phyloP scores from a whole-genome alignment of 2,797 vertebrate genomes.

The Heteromormyrus szaboi region DNA sequence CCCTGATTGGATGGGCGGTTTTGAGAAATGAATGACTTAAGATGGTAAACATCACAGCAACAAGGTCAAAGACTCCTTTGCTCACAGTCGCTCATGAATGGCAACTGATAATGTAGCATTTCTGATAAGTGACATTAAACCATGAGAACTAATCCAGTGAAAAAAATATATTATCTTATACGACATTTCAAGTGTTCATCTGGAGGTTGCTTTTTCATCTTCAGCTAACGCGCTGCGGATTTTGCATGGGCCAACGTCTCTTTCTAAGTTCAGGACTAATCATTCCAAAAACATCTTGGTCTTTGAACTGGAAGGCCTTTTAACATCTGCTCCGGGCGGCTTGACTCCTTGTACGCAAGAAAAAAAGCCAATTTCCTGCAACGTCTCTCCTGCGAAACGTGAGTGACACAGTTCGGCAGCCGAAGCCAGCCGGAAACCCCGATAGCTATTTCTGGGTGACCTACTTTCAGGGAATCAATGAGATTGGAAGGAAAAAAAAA shows the following conservation, averaged over 20 bases:
- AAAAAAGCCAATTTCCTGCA: slow-evolving; percentile 11
- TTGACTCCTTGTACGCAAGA: neutral
- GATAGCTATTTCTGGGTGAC: slow-evolving; percentile 26
- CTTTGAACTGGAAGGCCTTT: neutral
- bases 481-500: neutral
- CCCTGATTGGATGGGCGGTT: neutral
- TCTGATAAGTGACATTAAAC: neutral
- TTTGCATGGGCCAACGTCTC: neutral
- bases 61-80: neutral
- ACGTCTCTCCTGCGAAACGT: slow-evolving; percentile 6
- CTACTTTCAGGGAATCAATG: slow-evolving; percentile 25
- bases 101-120: neutral
- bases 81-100: neutral
- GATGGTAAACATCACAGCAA: neutral
- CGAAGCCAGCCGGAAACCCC: slow-evolving; percentile 13
- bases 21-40: neutral
- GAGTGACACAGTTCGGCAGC: slow-evolving; percentile 21
- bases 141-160: neutral
- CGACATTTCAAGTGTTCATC: neutral
- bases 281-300: neutral
- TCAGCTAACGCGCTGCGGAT: neutral
- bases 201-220: neutral
- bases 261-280: neutral
- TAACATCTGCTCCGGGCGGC: slow-evolving; percentile 9
- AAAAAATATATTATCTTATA: neutral